Conservation (phyloP, 2,797 vertebrate genomes). For the Myoxocephalus aenaeus region DNA sequence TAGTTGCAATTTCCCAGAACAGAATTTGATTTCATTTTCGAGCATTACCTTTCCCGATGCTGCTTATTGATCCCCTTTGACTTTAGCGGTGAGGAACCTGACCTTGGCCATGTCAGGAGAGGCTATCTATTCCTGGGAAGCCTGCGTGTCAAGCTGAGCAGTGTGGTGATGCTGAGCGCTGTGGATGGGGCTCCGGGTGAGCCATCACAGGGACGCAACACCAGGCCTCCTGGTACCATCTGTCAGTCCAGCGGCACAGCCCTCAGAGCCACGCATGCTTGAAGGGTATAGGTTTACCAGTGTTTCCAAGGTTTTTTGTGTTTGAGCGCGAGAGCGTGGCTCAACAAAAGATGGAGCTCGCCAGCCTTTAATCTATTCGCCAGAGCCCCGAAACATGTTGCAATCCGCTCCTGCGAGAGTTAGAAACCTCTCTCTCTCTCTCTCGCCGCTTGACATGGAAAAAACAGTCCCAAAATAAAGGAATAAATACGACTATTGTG, state of each 20-base stretch:
- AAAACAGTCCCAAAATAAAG: slow-evolving; percentile 73
- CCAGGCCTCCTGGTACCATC: slow-evolving; percentile 77
- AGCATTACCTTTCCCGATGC: slow-evolving; percentile 4
- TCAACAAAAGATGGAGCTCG: slow-evolving; percentile 56
- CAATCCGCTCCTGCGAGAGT: slow-evolving; percentile 73
- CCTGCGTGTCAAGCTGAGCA: slow-evolving; percentile 71
- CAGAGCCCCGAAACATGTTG: slow-evolving; percentile 78
- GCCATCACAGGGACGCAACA: slow-evolving; percentile 61
- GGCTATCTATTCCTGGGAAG: slow-evolving; percentile 64
- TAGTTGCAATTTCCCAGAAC: background rate
- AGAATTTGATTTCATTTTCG: background rate
- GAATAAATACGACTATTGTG: slow-evolving; percentile 82
- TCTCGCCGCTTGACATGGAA: slow-evolving; percentile 68
- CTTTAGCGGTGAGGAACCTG: slow-evolving; percentile 46
- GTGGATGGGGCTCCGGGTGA: slow-evolving; percentile 79
- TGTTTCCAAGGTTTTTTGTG: slow-evolving; percentile 49
- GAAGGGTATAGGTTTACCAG: slow-evolving; percentile 51
- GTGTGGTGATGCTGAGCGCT: slow-evolving; percentile 74
- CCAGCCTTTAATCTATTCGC: slow-evolving; percentile 76
- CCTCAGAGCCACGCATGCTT: slow-evolving; percentile 55
- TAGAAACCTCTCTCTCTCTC: slow-evolving; percentile 68
- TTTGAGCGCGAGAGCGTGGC: slow-evolving; percentile 40
- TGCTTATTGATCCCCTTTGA: slow-evolving; percentile 49
- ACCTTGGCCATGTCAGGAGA: slow-evolving; percentile 65
- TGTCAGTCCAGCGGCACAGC: slow-evolving; percentile 73